Evolutionary conservation across 2,797 vertebrate species (phyloP), one percentile per base, ranked within the genome.

Genomic region (Gambelia wislizenii): DNA sequence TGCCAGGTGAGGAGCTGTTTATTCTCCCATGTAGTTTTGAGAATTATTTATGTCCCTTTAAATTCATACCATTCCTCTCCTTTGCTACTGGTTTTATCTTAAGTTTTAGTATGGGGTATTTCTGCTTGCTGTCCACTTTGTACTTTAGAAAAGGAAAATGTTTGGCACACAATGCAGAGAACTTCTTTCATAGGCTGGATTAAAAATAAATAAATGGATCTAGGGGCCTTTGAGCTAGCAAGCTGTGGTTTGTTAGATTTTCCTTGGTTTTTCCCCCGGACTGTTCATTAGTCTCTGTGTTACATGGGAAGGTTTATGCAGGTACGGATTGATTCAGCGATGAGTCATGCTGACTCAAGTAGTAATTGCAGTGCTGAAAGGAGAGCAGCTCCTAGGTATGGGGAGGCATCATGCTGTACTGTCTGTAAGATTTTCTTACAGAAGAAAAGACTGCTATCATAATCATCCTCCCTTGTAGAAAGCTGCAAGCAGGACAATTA

Each of bases 301-400:
- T 27, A 14, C 36, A 10, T 20, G 33, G 52, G 56, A 87, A 80
- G 0, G 3, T 75, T 89, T 89, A 16, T 86, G 6, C 72, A 79
- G 44, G 12, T 72, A 61, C 49, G 39, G 90, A 64, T 0, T 1
- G 3, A 6, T 18, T 30, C 86, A 81, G 33, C 27, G 33, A 59
- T 52, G 78, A 12, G 10, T 90, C n/a, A 42, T 67, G 27, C 76
- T 89, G 47, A 18, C 54, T 67, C 84, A 76, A 44, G 75, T 4
- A 30, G 42, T 52, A 52, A 5, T 0, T 0, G 36, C 78, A 49
- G 6, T 49, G 44, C 6, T 8, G 36, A 85, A 72, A 72, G 36
- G 59, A 30, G 85, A 72, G 36, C 64, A 52, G 13, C 87, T 92
- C 78, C 39, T 39, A 30, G 83, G 30, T 67, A 14, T 75, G 70